Base-by-base conservation (phyloP, 2,888 invertebrate genomes). In the Drepana falcataria region DNA sequence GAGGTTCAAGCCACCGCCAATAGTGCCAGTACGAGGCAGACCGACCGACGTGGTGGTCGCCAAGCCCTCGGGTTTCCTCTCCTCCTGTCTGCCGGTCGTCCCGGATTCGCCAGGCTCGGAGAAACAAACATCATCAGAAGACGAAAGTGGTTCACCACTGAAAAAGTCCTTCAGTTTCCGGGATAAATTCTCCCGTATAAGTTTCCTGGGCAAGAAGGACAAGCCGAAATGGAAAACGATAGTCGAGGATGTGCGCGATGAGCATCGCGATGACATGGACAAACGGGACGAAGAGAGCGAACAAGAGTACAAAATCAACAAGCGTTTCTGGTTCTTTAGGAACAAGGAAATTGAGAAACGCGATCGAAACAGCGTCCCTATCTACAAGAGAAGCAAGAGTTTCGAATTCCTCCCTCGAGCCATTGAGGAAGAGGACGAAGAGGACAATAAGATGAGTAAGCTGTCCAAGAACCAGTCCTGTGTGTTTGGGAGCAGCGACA, bases 121-220 rank as follows among this genome's bases (percentile, higher is more conserved):
- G 35, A 73, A 65, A 53, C 56, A 66, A 5, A 68, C 75, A 35
- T 77, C 79, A 3, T 73, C 75, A 0, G 83, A 83, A 35, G 86
- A 87, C 35, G 84, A 85, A 53, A 69, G 56, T 40, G 60, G 61
- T 1, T 83, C 88, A 0, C 83, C 87, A 0, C 57, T 91, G 35
- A 89, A 84, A 61, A 91, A 91, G 64, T 73, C 87, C 0, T 89
- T 89, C 62, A 91, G 91, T 58, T 91, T 91, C 59, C 81, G 90
- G 3, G 87, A 90, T 48, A 83, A 78, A 63, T 76, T 91, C 48
- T 83, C 89, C 7, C 72, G 82, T 58, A 84, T 87, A 52, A 82
- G 79, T 59, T 74, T 89, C 49, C 84, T 91, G 40, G 75, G 77
- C 1, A 87, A 83, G 53, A 83, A 80, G 63, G 79, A 84, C 7